A percentile compares a stretch with the other conserved stretches of the same genome.
Conservation (phyloP, 1,140 invertebrate genomes). For the Leptinotarsa texana region DNA sequence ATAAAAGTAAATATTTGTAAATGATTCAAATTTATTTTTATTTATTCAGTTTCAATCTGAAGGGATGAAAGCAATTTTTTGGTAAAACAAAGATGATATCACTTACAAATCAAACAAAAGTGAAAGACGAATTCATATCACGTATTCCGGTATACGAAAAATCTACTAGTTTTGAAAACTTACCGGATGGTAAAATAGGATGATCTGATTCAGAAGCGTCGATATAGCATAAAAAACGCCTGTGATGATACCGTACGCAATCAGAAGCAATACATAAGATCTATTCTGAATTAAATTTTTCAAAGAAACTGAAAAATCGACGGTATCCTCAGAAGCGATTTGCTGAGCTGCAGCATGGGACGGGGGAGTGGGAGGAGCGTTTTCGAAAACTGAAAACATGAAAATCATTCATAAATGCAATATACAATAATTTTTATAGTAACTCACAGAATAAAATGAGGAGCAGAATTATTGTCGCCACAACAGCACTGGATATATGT, state of each 20-base stretch:
- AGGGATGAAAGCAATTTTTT: too few relatives aligned
- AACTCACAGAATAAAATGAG: not conserved
- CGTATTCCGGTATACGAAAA: too few relatives aligned
- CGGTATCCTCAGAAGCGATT: slow-evolving; percentile 58
- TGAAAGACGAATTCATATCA: too few relatives aligned
- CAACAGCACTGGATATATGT: not conserved
- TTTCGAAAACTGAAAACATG: slow-evolving; percentile 74
- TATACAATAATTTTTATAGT: too few relatives aligned
- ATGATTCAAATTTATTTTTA: too few relatives aligned
- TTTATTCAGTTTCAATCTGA: too few relatives aligned
- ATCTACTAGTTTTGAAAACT: slow-evolving; percentile 48
- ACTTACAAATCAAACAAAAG: too few relatives aligned
- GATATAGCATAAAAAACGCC: slow-evolving; percentile 95
- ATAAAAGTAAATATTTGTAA: too few relatives aligned
- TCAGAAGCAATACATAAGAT: slow-evolving; percentile 80
- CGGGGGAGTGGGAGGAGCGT: slow-evolving; percentile 76
- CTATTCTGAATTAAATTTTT: slow-evolving; percentile 73
- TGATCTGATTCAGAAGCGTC: slow-evolving; percentile 85
- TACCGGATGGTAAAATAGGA: slow-evolving; percentile 79
- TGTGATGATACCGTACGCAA: slow-evolving; percentile 90
- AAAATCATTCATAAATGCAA: not conserved
- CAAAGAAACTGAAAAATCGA: slow-evolving; percentile 74
- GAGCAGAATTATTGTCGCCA: not conserved
- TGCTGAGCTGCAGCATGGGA: slow-evolving; percentile 70
- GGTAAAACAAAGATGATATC: too few relatives aligned